A percentile compares a stretch with the other conserved stretches of the same genome.
phyloP scores from a whole-genome alignment of 2,113 vertebrate genomes.

The Burhinus bistriatus region DNA sequence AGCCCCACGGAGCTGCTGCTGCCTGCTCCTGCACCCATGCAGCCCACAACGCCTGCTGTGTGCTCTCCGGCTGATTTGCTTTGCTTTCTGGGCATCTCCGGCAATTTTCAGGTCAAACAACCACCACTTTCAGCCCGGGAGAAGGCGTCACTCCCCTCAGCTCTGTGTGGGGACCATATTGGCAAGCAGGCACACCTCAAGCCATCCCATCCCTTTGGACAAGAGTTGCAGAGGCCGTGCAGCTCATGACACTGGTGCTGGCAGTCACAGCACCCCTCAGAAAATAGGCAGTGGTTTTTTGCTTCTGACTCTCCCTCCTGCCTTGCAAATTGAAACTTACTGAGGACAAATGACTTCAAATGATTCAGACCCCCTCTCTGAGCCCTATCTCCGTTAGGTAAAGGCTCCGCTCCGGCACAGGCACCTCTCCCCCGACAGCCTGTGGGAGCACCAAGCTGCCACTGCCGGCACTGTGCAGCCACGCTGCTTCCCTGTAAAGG shows the following conservation, averaged over 20 bases:
- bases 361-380: neutral
- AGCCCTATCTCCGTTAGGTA: neutral
- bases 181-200: neutral
- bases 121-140: neutral
- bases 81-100: neutral
- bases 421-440: neutral
- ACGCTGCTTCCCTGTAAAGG: neutral
- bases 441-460: conserved; percentile 6
- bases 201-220: neutral
- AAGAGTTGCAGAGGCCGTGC: neutral
- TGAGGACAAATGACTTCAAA: neutral
- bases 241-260: neutral
- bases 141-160: neutral
- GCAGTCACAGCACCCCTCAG: neutral
- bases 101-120: neutral
- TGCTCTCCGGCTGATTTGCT: neutral
- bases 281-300: neutral
- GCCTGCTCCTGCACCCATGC: rapidly evolving
- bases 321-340: neutral
- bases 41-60: neutral
- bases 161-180: neutral
- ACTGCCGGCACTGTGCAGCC: neutral
- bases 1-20: neutral
- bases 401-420: neutral
- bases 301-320: neutral